phyloP scores from a whole-genome alignment of 2,888 invertebrate species.

The Cantharis rustica region DNA sequence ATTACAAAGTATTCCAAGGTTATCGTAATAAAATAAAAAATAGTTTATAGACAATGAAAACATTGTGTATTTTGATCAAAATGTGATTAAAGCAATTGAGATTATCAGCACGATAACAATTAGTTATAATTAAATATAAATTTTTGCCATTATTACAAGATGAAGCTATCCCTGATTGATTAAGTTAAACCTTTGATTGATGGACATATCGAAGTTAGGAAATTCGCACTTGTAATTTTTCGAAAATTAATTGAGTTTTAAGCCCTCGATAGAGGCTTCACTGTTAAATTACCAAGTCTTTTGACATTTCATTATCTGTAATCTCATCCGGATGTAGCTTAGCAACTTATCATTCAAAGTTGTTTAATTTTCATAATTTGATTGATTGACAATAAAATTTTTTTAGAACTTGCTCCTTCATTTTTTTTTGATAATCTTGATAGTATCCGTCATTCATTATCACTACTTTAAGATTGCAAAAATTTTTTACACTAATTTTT shows the following conservation, averaged over 20 bases:
- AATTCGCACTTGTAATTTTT: neutral
- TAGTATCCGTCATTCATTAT: too few species aligned
- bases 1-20: neutral
- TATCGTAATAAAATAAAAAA: neutral
- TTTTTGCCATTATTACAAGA: neutral
- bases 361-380: neutral
- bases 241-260: neutral
- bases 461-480: too few species aligned
- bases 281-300: neutral
- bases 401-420: neutral
- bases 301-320: neutral
- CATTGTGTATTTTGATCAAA: neutral
- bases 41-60: neutral
- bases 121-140: neutral
- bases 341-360: neutral
- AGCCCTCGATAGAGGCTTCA: neutral
- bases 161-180: neutral
- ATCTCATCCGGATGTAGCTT: neutral
- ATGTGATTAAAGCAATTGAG: neutral
- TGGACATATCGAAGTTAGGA: neutral
- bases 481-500: too few species aligned
- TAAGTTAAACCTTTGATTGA: neutral
- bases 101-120: neutral
- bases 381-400: too few species aligned
- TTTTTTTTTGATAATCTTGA: neutral